Evolutionary conservation across 2,113 vertebrate genomes (phyloP), one percentile per base, ranked within the genome.

Genomic region (Psittacus erithacus): DNA sequence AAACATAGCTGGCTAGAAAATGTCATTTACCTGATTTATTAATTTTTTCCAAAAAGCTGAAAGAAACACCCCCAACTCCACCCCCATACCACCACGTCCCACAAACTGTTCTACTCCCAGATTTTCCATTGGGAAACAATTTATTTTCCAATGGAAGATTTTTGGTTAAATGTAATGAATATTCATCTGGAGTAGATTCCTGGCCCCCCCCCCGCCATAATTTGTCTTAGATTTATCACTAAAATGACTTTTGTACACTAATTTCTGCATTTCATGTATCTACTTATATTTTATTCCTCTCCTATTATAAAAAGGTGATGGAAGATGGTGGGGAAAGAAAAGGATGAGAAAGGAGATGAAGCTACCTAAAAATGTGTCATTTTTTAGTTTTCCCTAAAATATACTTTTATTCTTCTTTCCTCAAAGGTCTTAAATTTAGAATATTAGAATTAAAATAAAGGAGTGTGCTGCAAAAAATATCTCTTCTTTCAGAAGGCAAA

Each of bases 31-130:
- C n/a, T 9, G 3, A 52, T 59, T n/a, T 53, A 20, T 41, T 69
- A 41, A 6, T 73, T 79, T 86, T 75, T 35, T 47, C 19, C 46
- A 12, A 60, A 75, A 64, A 83, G 44, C 27, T 70, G 38, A 43
- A 74, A 64, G 67, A 43, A 70, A 1, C 23, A 14, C 28, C 17
- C 18, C 31, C 10, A 28, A 27, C 16, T 19, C 25, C 46, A 29
- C 13, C 16, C 1, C 7, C 10, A 6, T 15, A 3, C 11, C 25
- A 18, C 27, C 31, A 6, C 9, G 6, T 5, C 16, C 19, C 7
- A 1, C 43, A 53, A 67, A 82, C 23, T 43, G 22, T 73, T 67
- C 38, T 55, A 12, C 23, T 49, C 28, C 31, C 14, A 44, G 10
- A 17, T 67, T 81, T 85, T 88, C 47, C 17, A 28, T 16, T 60